Conservation (phyloP, 2,888 invertebrate species). For the Drosophila eohydei region DNA sequence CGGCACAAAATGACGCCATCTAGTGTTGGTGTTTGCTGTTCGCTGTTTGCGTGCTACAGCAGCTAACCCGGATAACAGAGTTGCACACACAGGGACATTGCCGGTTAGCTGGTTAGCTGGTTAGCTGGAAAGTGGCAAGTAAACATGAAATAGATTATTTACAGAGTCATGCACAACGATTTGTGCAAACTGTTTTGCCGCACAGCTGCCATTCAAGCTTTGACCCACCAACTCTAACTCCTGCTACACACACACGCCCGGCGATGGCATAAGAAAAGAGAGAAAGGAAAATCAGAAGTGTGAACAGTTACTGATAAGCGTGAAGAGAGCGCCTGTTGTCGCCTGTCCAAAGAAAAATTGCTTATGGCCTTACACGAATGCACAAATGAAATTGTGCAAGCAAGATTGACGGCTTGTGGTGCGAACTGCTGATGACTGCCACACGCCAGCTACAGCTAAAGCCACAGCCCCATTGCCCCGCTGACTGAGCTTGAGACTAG, state of each 20-base stretch:
- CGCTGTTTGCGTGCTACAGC: conserved; percentile 11
- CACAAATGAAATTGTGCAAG: conserved; percentile 63
- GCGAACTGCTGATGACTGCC: conserved; percentile 37
- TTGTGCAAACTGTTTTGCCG: conserved; percentile 48
- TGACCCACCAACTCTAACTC: conserved; percentile 20
- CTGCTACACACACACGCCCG: not conserved
- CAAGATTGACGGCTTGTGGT: conserved; percentile 44
- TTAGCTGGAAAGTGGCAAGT: conserved; percentile 56
- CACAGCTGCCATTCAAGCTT: conserved; percentile 33
- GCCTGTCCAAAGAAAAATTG: conserved; percentile 53
- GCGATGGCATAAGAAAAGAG: conserved; percentile 18
- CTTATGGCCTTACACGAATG: conserved; percentile 58
- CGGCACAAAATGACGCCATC: conserved; percentile 18
- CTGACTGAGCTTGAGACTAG: conserved; percentile 5
- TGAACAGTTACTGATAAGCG: conserved; percentile 62
- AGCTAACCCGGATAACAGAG: conserved; percentile 15
- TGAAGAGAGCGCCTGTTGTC: conserved; percentile 37
- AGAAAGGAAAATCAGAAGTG: conserved; percentile 35
- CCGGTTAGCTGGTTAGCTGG: conserved; percentile 19
- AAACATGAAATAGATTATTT: conserved; percentile 75
- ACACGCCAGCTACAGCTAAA: conserved; percentile 17
- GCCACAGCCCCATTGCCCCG: conserved; percentile 9
- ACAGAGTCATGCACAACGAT: conserved; percentile 74
- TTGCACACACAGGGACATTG: conserved; percentile 23
- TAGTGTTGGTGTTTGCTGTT: conserved; percentile 15